phyloP scores from a whole-genome alignment of 2,888 invertebrate species.

The Escarpia spicata region DNA sequence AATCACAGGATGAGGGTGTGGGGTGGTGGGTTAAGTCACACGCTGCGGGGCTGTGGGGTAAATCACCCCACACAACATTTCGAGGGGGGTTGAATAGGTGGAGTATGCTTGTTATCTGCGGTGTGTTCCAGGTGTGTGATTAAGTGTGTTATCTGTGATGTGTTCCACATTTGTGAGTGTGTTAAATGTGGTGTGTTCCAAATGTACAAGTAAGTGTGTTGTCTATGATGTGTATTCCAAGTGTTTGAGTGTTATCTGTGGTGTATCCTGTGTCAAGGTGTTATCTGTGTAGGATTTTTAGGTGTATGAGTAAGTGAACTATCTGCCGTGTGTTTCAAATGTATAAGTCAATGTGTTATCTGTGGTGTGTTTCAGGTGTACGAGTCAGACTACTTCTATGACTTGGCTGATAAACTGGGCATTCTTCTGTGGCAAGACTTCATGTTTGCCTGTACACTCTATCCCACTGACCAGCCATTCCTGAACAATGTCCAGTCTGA shows the following conservation, averaged over 20 bases:
- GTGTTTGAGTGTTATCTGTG: not conserved
- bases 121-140: not conserved
- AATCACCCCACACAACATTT: too few species aligned
- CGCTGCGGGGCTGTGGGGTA: too few species aligned
- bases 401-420: constrained; percentile 84
- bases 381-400: constrained; percentile 89
- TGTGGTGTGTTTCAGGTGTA: constrained; percentile 60
- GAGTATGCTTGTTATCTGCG: not conserved
- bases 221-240: not conserved
- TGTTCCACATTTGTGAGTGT: not conserved
- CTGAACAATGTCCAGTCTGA: constrained; percentile 80
- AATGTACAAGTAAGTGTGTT: too few species aligned
- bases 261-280: not conserved
- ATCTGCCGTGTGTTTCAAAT: too few species aligned
- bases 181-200: not conserved
- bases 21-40: too few species aligned
- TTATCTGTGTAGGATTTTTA: too few species aligned
- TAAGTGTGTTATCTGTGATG: not conserved
- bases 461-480: constrained; percentile 81
- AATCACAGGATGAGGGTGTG: too few species aligned
- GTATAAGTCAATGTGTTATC: not conserved
- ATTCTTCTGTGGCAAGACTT: constrained; percentile 97
- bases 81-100: too few species aligned
- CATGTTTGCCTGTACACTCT: constrained; percentile 96
- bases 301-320: too few species aligned